phyloP scores from a whole-genome alignment of 2,113 vertebrate genomes.

The Vanacampus margaritifer region DNA sequence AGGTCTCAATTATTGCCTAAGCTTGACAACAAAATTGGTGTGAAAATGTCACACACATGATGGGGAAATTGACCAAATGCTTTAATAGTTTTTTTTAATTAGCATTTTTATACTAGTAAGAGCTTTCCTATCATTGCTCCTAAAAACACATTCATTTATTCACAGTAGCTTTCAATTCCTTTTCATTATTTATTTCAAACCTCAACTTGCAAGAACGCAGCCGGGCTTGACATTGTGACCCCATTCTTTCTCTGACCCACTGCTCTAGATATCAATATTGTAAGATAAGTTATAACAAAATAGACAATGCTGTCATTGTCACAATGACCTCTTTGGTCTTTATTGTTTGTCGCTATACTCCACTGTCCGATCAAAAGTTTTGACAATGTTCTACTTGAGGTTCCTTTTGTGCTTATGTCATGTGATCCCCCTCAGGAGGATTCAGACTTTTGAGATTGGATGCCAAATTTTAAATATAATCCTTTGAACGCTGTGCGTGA shows the following conservation, averaged over 20 bases:
- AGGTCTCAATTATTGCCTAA: no score
- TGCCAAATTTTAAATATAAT: background rate
- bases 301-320: slow-evolving; percentile 6
- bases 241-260: slow-evolving; percentile 27
- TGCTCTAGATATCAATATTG: slow-evolving; percentile 11
- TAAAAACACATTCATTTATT: background rate
- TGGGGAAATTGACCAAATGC: no score
- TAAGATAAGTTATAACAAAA: slow-evolving; percentile 23
- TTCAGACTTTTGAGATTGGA: background rate
- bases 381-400: background rate
- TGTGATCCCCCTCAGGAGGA: background rate
- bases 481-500: background rate
- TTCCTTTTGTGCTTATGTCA: slow-evolving; percentile 9
- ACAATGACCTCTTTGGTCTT: slow-evolving; percentile 14
- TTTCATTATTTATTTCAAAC: background rate
- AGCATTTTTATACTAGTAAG: background rate
- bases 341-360: background rate
- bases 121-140: background rate
- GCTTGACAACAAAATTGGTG: no score
- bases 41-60: no score
- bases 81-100: no score
- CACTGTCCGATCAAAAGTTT: background rate
- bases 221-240: background rate
- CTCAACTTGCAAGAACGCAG: background rate
- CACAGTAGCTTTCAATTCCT: background rate